phyloP scores from a whole-genome alignment of 2,888 invertebrate genomes.

The Lapara coniferarum region DNA sequence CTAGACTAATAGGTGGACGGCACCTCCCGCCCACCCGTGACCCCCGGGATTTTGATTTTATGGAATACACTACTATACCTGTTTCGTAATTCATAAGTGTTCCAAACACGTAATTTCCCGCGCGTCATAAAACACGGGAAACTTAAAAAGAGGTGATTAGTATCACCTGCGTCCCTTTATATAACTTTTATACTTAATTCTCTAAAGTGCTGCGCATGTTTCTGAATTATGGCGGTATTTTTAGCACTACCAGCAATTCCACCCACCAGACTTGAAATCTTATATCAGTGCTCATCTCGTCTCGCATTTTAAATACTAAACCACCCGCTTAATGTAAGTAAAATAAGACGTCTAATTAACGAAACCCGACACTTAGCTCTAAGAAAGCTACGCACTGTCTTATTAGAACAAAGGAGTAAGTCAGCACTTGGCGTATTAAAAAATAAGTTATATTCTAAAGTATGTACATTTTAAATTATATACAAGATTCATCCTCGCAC shows the following conservation, averaged over 20 bases:
- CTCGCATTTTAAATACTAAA: slow-evolving; percentile 15
- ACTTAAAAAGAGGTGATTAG: neutral
- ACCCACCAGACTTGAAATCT: neutral
- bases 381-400: neutral
- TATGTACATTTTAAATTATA: no score
- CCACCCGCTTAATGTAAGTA: slow-evolving; percentile 5
- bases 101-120: neutral
- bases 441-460: neutral
- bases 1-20: no score
- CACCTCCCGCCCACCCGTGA: no score
- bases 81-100: no score
- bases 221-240: neutral
- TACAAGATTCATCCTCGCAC: neutral
- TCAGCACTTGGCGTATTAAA: neutral
- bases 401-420: neutral
- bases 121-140: neutral
- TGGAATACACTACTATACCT: no score
- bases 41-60: no score
- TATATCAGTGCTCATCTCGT: slow-evolving; percentile 1
- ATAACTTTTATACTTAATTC: neutral
- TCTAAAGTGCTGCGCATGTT: neutral
- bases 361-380: neutral
- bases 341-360: slow-evolving; percentile 15
- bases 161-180: neutral
- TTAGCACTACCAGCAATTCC: neutral